A percentile compares a stretch with the other conserved stretches of the same genome.
Evolutionary conservation across 2,888 invertebrate species (phyloP).

Genomic region (Marronus borbonicus): DNA sequence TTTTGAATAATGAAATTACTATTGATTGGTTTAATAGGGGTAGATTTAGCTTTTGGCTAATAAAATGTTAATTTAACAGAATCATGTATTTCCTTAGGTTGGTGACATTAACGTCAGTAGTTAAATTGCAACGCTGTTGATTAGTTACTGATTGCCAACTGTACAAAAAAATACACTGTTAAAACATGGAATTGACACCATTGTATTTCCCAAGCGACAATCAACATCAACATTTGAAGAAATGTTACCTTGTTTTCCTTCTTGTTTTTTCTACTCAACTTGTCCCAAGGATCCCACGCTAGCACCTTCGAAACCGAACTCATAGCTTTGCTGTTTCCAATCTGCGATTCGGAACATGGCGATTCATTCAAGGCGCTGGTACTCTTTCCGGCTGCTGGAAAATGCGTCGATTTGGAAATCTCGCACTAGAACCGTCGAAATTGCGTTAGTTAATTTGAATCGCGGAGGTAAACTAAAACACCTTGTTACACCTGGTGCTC

Average conservation of each 20-base stretch:
- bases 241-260: conserved; percentile 61
- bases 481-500: conserved; percentile 59
- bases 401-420: conserved; percentile 57
- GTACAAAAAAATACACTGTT: not conserved
- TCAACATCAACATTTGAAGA: not conserved
- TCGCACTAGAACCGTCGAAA: conserved; percentile 50
- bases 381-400: conserved; percentile 55
- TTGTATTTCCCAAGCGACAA: no score
- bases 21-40: no score
- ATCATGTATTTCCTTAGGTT: no score
- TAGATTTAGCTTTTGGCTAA: no score
- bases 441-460: conserved; percentile 14
- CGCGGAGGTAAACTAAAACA: conserved; percentile 15
- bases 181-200: no score
- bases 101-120: no score
- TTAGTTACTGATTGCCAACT: no score
- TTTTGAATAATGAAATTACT: no score
- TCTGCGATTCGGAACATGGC: conserved; percentile 57
- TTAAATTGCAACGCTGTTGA: no score
- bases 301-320: conserved; percentile 59
- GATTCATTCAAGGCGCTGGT: conserved; percentile 52
- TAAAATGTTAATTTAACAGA: no score
- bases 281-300: conserved; percentile 66
- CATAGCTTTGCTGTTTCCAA: conserved; percentile 53
- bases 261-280: conserved; percentile 63